These are phyloP conservation scores for Philonicus albiceps DNA, from an alignment of 2,888 invertebrate genomes.

Conservation along the genomic window DNA sequence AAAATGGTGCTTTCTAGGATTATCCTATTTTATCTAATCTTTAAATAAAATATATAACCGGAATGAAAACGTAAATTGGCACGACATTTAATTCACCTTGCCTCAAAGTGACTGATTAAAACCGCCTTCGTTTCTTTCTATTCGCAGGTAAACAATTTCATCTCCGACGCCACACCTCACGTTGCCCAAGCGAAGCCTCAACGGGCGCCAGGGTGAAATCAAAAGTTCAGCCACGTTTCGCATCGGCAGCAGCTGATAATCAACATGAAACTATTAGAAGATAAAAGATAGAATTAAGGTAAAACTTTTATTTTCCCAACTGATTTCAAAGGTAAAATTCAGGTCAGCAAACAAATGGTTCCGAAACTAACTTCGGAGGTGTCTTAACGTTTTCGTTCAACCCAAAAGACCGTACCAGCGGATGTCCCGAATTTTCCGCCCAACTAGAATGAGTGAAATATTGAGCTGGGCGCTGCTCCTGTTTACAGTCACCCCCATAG, in stretches of 20 bases:
- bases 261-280: not conserved
- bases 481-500: not conserved
- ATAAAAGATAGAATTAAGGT: conserved; percentile 6
- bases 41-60: no score
- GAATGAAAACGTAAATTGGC: not conserved
- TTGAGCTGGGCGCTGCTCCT: not conserved
- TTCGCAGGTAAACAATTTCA: not conserved
- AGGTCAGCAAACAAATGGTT: conserved; percentile 16
- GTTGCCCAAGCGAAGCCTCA: not conserved
- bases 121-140: not conserved
- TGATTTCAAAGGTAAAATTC: not conserved
- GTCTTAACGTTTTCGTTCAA: not conserved
- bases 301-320: not conserved
- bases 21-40: not conserved
- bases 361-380: not conserved
- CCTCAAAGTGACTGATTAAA: not conserved
- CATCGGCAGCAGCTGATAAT: not conserved
- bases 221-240: not conserved
- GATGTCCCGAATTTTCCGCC: not conserved
- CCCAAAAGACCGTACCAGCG: not conserved
- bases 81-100: not conserved
- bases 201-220: not conserved
- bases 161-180: not conserved
- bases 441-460: not conserved
- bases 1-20: not conserved